Conservation (phyloP, 2,888 invertebrate species). For the Dynastes grantii region DNA sequence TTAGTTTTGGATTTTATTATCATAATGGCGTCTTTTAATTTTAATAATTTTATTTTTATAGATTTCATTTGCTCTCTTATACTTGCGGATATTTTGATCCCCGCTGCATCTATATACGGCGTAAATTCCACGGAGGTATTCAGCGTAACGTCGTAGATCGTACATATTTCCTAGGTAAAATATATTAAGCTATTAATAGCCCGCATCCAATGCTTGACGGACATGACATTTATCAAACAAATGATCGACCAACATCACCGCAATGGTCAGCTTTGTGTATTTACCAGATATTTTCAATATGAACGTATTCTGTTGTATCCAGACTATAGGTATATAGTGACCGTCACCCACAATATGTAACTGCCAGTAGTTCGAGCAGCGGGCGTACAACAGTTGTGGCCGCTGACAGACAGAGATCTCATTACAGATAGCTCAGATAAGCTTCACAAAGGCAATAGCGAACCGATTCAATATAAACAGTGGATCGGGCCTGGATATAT, state of each 20-base stretch:
- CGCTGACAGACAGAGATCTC: conserved; percentile 68
- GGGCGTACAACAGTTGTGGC: conserved; percentile 59
- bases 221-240: conserved; percentile 52
- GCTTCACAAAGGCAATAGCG: conserved; percentile 70
- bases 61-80: no score
- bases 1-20: no score
- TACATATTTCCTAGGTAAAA: no score
- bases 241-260: conserved; percentile 21
- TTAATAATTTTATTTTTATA: no score
- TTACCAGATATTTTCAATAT: conserved; percentile 55
- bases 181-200: conserved; percentile 12
- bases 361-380: conserved; percentile 52
- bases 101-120: no score
- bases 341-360: conserved; percentile 53
- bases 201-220: conserved; percentile 52
- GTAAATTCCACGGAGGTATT: no score
- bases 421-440: conserved; percentile 71
- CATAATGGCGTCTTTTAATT: no score
- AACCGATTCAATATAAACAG: conserved; percentile 69
- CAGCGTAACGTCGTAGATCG: no score
- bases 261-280: conserved; percentile 51
- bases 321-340: conserved; percentile 25
- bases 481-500: conserved; percentile 62
- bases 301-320: conserved; percentile 40
- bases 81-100: no score